Conservation (phyloP, 1,140 invertebrate species). For the Sitodiplosis mosellana region DNA sequence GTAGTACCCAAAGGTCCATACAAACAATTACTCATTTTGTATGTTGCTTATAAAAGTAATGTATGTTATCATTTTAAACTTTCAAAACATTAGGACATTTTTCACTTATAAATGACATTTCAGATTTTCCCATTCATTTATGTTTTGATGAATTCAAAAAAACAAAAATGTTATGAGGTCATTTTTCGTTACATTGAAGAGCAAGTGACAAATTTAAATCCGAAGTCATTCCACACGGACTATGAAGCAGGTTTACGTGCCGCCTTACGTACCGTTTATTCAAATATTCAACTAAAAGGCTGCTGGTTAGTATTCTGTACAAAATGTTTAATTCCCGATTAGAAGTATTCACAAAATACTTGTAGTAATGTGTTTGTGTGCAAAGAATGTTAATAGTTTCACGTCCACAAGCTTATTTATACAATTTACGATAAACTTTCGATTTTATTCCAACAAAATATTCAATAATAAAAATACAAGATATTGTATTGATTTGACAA, state of each 20-base stretch:
- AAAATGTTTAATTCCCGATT: too few species aligned
- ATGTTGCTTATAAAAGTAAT: not conserved
- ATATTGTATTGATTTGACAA: too few species aligned
- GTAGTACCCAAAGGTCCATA: constrained; percentile 3
- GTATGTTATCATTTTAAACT: not conserved
- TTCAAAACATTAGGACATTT: not conserved
- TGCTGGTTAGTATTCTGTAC: not conserved
- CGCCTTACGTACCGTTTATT: constrained; percentile 4
- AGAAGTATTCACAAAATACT: too few species aligned
- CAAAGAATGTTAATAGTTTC: too few species aligned
- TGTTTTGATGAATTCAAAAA: constrained; percentile 2
- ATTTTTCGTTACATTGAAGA: constrained; percentile 1
- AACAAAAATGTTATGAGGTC: not conserved
- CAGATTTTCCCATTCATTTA: constrained; percentile 5
- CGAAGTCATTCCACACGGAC: constrained; percentile 1
- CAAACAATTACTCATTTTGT: constrained; percentile 5
- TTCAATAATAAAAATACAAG: too few species aligned
- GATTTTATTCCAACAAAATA: too few species aligned
- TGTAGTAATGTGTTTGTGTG: too few species aligned
- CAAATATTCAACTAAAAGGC: constrained; percentile 2
- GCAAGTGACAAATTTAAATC: constrained; percentile 1
- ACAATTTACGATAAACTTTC: too few species aligned
- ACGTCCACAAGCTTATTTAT: too few species aligned
- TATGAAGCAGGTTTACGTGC: constrained; percentile 4
- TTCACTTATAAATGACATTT: constrained; percentile 3